Percentiles rank a stretch among this genome's conserved stretches.
Evolutionary conservation across 2,113 vertebrate genomes (phyloP).

Genomic region (Podocnemis expansa): DNA sequence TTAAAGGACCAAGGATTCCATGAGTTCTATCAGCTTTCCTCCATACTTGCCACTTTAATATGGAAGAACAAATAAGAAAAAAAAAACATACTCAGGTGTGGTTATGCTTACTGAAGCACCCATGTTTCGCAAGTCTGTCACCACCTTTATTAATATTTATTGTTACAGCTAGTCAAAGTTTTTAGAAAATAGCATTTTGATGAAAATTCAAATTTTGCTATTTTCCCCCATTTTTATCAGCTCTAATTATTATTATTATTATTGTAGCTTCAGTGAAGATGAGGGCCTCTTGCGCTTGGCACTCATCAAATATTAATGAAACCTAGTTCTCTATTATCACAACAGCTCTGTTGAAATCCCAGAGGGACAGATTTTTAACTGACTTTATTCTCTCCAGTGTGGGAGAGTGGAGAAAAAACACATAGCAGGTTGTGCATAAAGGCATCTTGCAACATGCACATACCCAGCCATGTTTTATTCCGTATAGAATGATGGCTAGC

Average conservation of each 20-base stretch:
- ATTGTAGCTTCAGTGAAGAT: constrained; percentile 21
- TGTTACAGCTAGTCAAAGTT: neutral
- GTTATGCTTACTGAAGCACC: neutral
- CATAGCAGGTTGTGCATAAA: neutral
- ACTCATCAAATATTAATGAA: constrained; percentile 68
- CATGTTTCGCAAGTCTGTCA: neutral
- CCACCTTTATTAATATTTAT: neutral
- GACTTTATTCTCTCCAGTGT: constrained; percentile 55
- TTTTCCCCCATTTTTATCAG: neutral
- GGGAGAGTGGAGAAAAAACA: constrained; percentile 15
- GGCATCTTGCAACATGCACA: constrained; percentile 23
- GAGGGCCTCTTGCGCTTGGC: constrained; percentile 13
- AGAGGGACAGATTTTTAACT: constrained; percentile 42
- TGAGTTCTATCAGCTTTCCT: neutral
- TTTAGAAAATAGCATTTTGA: neutral
- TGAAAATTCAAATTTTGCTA: neutral
- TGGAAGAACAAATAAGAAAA: neutral
- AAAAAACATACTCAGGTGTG: neutral
- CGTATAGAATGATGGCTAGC: constrained; percentile 18
- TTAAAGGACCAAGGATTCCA: neutral
- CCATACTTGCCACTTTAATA: neutral
- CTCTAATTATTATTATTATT: constrained; percentile 54
- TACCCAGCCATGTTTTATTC: constrained; percentile 14
- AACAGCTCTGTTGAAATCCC: constrained; percentile 58
- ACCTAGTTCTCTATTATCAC: constrained; percentile 51